Conservation (phyloP, 2,888 invertebrate species). For the Eupsilia transversa region DNA sequence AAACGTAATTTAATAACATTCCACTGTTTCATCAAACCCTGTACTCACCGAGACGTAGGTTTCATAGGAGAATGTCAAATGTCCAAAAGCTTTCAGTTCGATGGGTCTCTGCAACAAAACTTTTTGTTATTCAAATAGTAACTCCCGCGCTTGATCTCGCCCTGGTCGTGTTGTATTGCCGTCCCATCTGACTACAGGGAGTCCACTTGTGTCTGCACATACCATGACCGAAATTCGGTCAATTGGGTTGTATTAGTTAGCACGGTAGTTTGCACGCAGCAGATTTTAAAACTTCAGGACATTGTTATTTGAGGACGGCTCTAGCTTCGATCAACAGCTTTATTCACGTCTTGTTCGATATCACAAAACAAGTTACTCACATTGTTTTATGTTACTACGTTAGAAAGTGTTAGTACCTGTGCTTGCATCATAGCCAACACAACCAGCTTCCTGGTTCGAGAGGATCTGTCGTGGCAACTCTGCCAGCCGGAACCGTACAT, state of each 20-base stretch:
- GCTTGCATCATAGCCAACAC: conserved; percentile 65
- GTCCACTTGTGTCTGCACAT: not conserved
- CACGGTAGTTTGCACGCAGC: not conserved
- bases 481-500: conserved; percentile 72
- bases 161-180: not conserved
- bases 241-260: not conserved
- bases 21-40: not conserved
- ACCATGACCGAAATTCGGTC: too few species aligned
- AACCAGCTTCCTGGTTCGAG: conserved; percentile 59
- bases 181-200: not conserved
- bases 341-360: not conserved
- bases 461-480: conserved; percentile 53
- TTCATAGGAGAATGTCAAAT: conserved; percentile 49
- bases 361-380: not conserved
- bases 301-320: not conserved
- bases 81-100: conserved; percentile 48
- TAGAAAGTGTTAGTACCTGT: conserved; percentile 58
- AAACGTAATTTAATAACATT: not conserved
- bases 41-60: conserved; percentile 44
- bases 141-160: too few species aligned
- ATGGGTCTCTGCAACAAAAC: conserved; percentile 39
- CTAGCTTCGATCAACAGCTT: not conserved
- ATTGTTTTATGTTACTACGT: not conserved
- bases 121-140: too few species aligned
- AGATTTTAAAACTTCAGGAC: not conserved